Conservation (phyloP, 2,113 vertebrate genomes). For the Ptychochromis oligacanthus region DNA sequence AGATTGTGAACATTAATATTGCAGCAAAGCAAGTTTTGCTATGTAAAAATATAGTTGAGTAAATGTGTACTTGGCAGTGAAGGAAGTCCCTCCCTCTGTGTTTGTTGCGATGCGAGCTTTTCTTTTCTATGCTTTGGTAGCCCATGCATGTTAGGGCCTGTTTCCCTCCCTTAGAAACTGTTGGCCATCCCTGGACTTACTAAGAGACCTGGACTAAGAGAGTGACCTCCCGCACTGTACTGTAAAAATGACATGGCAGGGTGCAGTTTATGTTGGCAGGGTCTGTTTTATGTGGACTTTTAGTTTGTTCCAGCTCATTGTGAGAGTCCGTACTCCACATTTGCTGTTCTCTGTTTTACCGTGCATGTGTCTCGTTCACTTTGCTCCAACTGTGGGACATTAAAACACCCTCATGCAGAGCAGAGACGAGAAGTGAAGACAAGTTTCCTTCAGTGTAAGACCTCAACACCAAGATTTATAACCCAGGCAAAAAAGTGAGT, state of each 20-base stretch:
- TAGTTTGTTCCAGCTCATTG: not conserved
- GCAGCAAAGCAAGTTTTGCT: accelerated
- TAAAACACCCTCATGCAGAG: not conserved
- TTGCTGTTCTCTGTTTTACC: not conserved
- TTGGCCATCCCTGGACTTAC: accelerated
- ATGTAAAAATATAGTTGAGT: not conserved
- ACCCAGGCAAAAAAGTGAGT: not conserved
- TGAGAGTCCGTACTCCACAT: not conserved
- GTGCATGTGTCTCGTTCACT: accelerated
- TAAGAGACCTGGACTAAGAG: not conserved
- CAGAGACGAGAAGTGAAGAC: not conserved
- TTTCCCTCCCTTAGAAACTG: not conserved
- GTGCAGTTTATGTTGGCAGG: not conserved
- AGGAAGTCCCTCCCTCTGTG: not conserved
- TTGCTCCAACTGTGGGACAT: too few relatives aligned
- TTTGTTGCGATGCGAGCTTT: not conserved
- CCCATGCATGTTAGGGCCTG: not conserved
- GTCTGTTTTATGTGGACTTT: not conserved
- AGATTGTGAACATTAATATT: not conserved
- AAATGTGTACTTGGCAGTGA: not conserved
- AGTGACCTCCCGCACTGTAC: not conserved
- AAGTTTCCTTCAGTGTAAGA: not conserved
- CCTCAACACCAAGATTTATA: not conserved
- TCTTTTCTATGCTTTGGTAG: not conserved
- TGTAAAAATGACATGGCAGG: not conserved